Conservation (phyloP, 1,140 invertebrate genomes). For the Drosophila orena region DNA sequence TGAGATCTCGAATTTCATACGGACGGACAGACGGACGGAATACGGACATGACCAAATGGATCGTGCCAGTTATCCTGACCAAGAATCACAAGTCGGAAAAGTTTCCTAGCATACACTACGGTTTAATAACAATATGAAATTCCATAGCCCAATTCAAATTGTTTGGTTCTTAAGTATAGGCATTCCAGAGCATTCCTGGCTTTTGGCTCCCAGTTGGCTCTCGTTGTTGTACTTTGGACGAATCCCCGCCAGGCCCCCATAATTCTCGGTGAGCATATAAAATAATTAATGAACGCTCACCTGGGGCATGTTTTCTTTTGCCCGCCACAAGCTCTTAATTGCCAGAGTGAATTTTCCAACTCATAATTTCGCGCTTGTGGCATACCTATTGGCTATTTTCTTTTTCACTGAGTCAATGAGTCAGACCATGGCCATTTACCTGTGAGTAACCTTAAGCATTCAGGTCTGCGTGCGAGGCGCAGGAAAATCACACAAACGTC, state of each 20-base stretch:
- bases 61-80: no score
- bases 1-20: no score
- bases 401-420: conserved; percentile 51
- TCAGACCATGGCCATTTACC: conserved; percentile 44
- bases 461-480: conserved; percentile 43
- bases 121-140: conserved; percentile 12
- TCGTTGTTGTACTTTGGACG: conserved; percentile 57
- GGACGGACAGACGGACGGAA: no score
- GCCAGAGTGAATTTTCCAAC: conserved; percentile 48
- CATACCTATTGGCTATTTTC: conserved; percentile 11
- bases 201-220: conserved; percentile 32
- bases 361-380: conserved; percentile 25
- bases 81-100: no score
- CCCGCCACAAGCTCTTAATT: conserved; percentile 62
- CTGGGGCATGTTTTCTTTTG: conserved; percentile 57
- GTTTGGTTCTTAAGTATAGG: conserved; percentile 45
- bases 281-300: conserved; percentile 76
- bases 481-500: conserved; percentile 46
- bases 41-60: no score
- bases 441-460: conserved; percentile 36
- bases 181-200: conserved; percentile 40
- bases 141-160: conserved; percentile 39
- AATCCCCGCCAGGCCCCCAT: conserved; percentile 26
- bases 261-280: conserved; percentile 39
- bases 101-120: no score